A percentile compares a stretch with the other conserved stretches of the same genome.
Evolutionary conservation across 1,140 invertebrate genomes (phyloP).

Genomic region (Scaptomyza graminum): DNA sequence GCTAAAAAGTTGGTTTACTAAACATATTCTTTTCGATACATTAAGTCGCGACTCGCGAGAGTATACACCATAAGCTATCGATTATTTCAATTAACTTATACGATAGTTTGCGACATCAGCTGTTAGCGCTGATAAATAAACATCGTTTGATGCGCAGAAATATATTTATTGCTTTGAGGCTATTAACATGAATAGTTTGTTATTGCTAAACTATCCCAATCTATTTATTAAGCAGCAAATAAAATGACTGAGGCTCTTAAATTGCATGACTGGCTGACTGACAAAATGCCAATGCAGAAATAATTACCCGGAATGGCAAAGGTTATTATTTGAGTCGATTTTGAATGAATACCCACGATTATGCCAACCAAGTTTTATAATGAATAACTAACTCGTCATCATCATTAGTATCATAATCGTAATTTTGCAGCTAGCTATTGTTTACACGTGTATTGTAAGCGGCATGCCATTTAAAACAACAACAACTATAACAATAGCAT

Average conservation of each 20-base stretch:
- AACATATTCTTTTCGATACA: too few species aligned
- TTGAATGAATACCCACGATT: constrained; percentile 15
- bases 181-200: background rate
- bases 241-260: constrained; percentile 37
- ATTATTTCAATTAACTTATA: too few species aligned
- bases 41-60: too few species aligned
- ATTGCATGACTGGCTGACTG: constrained; percentile 42
- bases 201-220: background rate
- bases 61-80: too few species aligned
- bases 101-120: too few species aligned
- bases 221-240: background rate
- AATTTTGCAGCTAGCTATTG: too few species aligned
- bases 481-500: background rate
- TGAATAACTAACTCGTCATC: constrained; percentile 8
- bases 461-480: too few species aligned
- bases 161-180: background rate
- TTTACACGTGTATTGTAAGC: too few species aligned
- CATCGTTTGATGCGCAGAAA: too few species aligned
- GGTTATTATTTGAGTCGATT: constrained; percentile 25
- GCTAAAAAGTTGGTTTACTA: too few species aligned
- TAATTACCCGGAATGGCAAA: constrained; percentile 41
- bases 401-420: too few species aligned
- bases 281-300: constrained; percentile 59
- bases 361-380: constrained; percentile 9
- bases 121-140: too few species aligned